Evolutionary conservation across 2,888 invertebrate species (phyloP).

Genomic region (Heteromurus nitidus): DNA sequence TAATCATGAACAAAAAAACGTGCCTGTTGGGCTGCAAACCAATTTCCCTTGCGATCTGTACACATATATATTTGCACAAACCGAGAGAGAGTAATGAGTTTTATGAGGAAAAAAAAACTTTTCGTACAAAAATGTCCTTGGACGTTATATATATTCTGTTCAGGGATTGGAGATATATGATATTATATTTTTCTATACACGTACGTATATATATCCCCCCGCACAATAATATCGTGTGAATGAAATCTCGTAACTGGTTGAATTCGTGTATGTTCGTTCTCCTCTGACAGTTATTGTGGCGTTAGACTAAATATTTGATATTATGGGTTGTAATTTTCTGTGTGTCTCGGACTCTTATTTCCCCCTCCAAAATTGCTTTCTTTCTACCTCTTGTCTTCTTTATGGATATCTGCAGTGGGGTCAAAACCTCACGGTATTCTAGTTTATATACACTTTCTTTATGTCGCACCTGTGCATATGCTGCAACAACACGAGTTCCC

Average conservation of each 20-base stretch:
- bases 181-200: no score
- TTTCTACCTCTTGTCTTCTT: constrained; percentile 10
- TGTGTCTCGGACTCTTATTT: constrained; percentile 9
- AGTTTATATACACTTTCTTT: no score
- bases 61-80: no score
- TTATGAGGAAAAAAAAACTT: constrained; percentile 46
- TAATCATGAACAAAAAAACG: neutral
- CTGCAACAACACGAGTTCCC: no score
- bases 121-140: no score
- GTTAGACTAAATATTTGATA: constrained; percentile 55
- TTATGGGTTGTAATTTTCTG: constrained; percentile 30
- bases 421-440: no score
- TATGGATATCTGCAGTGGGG: constrained; percentile 45
- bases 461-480: no score
- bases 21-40: constrained; percentile 23
- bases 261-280: no score
- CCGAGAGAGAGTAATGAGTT: constrained; percentile 38
- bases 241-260: no score
- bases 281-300: constrained; percentile 49
- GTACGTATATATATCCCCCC: neutral
- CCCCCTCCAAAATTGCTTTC: constrained; percentile 36
- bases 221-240: constrained; percentile 40
- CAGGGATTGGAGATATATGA: constrained; percentile 2
- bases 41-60: constrained; percentile 28
- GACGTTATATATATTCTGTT: constrained; percentile 18